A percentile compares a stretch with the other conserved stretches of the same genome.
phyloP scores from a whole-genome alignment of 2,113 vertebrate genomes.

The Crotalus viridis region DNA sequence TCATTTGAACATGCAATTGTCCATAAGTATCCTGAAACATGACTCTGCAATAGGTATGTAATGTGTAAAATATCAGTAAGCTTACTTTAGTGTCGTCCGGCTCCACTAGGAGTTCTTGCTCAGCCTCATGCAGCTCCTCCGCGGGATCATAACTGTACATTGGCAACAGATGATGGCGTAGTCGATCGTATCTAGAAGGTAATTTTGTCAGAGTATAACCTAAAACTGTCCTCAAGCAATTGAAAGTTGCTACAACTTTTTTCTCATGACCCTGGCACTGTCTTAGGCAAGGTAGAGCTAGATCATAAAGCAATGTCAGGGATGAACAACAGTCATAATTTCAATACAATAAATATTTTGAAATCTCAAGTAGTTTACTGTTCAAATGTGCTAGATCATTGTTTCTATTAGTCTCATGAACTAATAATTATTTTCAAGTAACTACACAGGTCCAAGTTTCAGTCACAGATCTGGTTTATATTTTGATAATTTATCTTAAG shows the following conservation, averaged over 20 bases:
- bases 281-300: neutral
- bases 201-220: neutral
- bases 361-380: neutral
- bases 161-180: slow-evolving; percentile 91
- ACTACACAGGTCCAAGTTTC: neutral
- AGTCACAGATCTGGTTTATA: neutral
- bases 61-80: accelerated
- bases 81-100: slow-evolving; percentile 85
- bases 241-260: neutral
- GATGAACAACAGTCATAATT: neutral
- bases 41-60: neutral
- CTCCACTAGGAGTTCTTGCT: slow-evolving; percentile 86
- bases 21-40: neutral
- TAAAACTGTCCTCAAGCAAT: neutral
- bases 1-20: neutral
- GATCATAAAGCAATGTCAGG: neutral
- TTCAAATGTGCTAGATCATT: neutral
- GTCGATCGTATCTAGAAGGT: slow-evolving; percentile 79
- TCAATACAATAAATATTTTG: neutral
- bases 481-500: neutral
- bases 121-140: slow-evolving; percentile 88
- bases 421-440: neutral
- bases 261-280: neutral
- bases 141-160: slow-evolving; percentile 93
- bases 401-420: neutral